A percentile compares a stretch with the other conserved stretches of the same genome.
Evolutionary conservation across 2,888 invertebrate species (phyloP).

Genomic region (Tenthredo scrophulariae): DNA sequence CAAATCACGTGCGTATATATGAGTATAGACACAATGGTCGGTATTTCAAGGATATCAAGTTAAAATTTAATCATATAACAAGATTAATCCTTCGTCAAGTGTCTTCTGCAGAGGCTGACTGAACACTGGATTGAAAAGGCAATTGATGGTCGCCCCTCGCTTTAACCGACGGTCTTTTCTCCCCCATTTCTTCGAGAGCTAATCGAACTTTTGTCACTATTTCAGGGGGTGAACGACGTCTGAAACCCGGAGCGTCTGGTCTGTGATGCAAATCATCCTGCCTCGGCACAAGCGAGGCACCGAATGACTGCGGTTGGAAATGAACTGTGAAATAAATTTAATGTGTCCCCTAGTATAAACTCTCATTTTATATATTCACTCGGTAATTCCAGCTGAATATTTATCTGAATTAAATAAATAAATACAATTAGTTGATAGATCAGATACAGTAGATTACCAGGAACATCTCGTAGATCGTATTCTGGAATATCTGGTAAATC

Average conservation of each 20-base stretch:
- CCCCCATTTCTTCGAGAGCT: conserved; percentile 69
- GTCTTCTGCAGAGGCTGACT: conserved; percentile 20
- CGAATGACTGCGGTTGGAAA: conserved; percentile 66
- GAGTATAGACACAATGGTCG: neutral
- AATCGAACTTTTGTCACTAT: conserved; percentile 66
- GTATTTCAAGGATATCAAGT: neutral
- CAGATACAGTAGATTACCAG: conserved; percentile 60
- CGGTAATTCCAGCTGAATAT: neutral
- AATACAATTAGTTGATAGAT: neutral
- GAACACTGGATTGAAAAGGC: neutral
- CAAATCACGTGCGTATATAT: neutral
- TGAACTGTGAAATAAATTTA: conserved; percentile 60
- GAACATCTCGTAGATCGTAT: conserved; percentile 65
- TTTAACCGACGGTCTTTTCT: conserved; percentile 37
- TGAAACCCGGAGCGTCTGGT: conserved; percentile 68
- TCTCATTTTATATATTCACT: neutral
- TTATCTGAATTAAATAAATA: neutral
- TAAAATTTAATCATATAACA: neutral
- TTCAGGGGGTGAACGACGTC: conserved; percentile 69
- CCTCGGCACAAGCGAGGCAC: conserved; percentile 57
- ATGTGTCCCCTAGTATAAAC: neutral
- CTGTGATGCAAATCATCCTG: conserved; percentile 68
- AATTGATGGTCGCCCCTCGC: conserved; percentile 28
- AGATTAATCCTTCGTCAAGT: neutral
- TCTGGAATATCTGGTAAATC: conserved; percentile 66